Percentiles rank a stretch among this genome's conserved stretches.
Conservation (phyloP, 1,140 invertebrate species). For the Adoxophyes honmai region DNA sequence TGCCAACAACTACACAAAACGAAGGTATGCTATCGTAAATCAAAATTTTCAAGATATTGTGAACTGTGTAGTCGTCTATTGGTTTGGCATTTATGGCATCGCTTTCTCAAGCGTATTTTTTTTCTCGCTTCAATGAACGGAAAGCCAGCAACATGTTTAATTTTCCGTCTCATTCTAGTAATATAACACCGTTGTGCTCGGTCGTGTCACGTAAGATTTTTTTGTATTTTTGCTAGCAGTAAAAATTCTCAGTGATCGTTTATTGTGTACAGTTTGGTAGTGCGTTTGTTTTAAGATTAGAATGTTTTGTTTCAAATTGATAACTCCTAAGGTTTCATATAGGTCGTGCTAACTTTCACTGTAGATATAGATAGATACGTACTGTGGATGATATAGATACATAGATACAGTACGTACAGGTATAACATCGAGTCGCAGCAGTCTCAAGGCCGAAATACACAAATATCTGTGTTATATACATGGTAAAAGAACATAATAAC, state of each 20-base stretch:
- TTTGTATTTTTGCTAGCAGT: slow-evolving; percentile 68
- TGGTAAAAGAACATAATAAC: slow-evolving; percentile 53
- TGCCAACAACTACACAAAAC: slow-evolving; percentile 71
- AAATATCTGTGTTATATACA: slow-evolving; percentile 57
- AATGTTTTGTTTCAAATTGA: slow-evolving; percentile 25
- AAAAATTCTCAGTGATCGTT: slow-evolving; percentile 47
- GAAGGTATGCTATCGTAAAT: slow-evolving; percentile 53
- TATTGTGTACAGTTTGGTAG: slow-evolving; percentile 26
- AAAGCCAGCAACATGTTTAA: slow-evolving; percentile 56
- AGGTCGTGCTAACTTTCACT: slow-evolving; percentile 74
- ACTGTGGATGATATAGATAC: slow-evolving; percentile 60
- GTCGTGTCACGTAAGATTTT: slow-evolving; percentile 76
- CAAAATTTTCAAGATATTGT: slow-evolving; percentile 40
- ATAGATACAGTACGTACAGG: slow-evolving; percentile 64
- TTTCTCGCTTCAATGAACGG: slow-evolving; percentile 62
- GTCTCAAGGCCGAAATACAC: slow-evolving; percentile 74
- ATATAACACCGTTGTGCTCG: slow-evolving; percentile 77
- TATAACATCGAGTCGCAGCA: slow-evolving; percentile 67
- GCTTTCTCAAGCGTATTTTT: slow-evolving; percentile 70
- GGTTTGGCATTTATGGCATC: slow-evolving; percentile 74
- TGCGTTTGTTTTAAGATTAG: slow-evolving; percentile 34
- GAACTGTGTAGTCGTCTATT: slow-evolving; percentile 44
- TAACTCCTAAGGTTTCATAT: slow-evolving; percentile 34
- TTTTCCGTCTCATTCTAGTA: slow-evolving; percentile 71
- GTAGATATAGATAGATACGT: slow-evolving; percentile 70